These are phyloP conservation scores for Gymnopithys bicolor DNA, from an alignment of 2,797 vertebrate species.

Conservation along the genomic window DNA sequence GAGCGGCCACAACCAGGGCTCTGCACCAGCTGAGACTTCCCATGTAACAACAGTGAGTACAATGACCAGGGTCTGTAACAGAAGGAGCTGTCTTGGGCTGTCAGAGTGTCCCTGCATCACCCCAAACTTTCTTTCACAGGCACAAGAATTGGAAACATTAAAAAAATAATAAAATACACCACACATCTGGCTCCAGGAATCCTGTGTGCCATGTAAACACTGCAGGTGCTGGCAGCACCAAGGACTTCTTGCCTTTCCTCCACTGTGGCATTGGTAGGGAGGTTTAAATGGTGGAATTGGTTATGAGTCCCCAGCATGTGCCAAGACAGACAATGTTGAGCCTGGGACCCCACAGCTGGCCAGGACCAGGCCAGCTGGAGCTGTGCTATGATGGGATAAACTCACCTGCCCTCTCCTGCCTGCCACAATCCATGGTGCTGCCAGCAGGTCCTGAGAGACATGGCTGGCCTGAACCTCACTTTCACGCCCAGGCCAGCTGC, in stretches of 20 bases:
- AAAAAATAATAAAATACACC: not conserved
- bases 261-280: not conserved
- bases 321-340: rapidly evolving
- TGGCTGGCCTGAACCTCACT: not conserved
- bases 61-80: not conserved
- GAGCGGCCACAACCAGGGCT: not conserved
- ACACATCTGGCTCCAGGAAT: rapidly evolving
- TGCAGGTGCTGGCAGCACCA: not conserved
- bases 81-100: not conserved
- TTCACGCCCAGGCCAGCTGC: not conserved
- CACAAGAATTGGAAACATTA: not conserved
- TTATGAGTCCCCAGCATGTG: not conserved
- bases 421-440: rapidly evolving
- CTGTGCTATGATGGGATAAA: not conserved
- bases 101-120: not conserved
- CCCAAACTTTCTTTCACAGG: not conserved
- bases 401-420: not conserved
- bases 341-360: not conserved
- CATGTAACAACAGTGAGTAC: not conserved
- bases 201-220: not conserved
- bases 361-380: not conserved
- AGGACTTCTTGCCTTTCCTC: not conserved
- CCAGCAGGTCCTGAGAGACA: not conserved
- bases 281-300: not conserved
- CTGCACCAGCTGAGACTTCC: not conserved